Evolutionary conservation across 2,888 invertebrate species (phyloP).

Genomic region (Apamea sordens): DNA sequence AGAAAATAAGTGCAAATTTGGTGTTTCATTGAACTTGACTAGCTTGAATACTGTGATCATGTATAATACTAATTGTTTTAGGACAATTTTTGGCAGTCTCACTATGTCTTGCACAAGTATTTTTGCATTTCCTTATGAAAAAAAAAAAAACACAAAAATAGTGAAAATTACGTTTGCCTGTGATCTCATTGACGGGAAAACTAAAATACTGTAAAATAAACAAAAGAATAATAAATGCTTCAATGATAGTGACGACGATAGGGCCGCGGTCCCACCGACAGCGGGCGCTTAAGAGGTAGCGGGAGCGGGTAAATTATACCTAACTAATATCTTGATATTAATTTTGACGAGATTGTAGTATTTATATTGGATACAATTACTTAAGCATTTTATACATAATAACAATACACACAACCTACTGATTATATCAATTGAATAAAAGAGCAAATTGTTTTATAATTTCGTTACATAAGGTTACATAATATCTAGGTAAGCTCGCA

Average conservation of each 20-base stretch:
- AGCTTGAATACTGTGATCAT: conserved; percentile 48
- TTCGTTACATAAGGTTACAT: neutral
- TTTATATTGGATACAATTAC: conserved; percentile 8
- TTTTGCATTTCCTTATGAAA: conserved; percentile 17
- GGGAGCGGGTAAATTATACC: conserved; percentile 50
- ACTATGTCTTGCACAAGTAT: neutral
- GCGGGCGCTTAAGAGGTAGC: conserved; percentile 59
- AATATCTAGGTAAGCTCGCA: neutral
- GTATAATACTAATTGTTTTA: conserved; percentile 28
- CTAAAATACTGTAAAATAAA: conserved; percentile 65
- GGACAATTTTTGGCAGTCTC: conserved; percentile 22
- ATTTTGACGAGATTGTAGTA: neutral
- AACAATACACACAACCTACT: conserved; percentile 19
- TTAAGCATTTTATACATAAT: conserved; percentile 11
- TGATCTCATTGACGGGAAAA: conserved; percentile 47
- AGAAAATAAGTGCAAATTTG: conserved; percentile 10
- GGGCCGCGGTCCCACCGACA: conserved; percentile 54
- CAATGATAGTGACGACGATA: conserved; percentile 64
- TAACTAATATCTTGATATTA: neutral
- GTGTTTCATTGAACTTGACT: conserved; percentile 36
- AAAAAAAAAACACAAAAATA: neutral
- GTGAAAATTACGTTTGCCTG: conserved; percentile 26
- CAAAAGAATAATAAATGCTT: conserved; percentile 77
- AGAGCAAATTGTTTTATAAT: neutral
- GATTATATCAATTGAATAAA: conserved; percentile 2